Evolutionary conservation across 2,113 vertebrate genomes (phyloP).

Genomic region (Theristicus caerulescens): DNA sequence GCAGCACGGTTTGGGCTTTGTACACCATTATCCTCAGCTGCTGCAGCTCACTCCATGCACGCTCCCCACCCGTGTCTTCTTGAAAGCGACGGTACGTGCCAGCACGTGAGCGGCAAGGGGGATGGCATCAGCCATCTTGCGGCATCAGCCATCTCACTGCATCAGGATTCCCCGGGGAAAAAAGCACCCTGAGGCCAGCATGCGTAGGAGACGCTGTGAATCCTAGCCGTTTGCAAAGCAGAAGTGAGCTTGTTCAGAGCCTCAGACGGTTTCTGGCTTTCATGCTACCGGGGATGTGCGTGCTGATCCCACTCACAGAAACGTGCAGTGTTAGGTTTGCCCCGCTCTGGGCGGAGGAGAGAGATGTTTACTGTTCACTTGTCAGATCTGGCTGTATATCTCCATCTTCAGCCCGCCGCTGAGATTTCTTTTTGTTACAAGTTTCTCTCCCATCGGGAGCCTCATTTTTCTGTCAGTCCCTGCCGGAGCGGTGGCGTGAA

Average conservation of each 20-base stretch:
- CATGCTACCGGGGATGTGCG: too few species aligned
- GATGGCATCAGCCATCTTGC: neutral
- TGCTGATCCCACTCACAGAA: neutral
- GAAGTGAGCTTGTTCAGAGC: neutral
- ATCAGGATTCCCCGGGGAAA: neutral
- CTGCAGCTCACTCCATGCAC: neutral
- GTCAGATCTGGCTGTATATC: neutral
- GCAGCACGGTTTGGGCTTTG: neutral
- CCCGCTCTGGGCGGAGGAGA: neutral
- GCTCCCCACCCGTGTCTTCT: neutral
- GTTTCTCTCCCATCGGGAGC: neutral
- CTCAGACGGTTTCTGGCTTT: neutral
- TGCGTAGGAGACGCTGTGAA: accelerated
- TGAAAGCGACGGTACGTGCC: accelerated
- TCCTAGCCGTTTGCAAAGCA: neutral
- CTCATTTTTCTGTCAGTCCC: neutral
- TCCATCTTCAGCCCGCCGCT: neutral
- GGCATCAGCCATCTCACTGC: neutral
- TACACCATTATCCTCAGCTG: neutral
- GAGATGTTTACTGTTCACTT: neutral
- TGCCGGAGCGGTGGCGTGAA: neutral
- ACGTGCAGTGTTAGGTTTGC: neutral
- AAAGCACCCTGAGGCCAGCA: neutral
- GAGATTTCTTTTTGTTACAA: neutral
- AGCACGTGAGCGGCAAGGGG: neutral